phyloP scores from a whole-genome alignment of 2,797 vertebrate genomes.

The Chelmon rostratus region DNA sequence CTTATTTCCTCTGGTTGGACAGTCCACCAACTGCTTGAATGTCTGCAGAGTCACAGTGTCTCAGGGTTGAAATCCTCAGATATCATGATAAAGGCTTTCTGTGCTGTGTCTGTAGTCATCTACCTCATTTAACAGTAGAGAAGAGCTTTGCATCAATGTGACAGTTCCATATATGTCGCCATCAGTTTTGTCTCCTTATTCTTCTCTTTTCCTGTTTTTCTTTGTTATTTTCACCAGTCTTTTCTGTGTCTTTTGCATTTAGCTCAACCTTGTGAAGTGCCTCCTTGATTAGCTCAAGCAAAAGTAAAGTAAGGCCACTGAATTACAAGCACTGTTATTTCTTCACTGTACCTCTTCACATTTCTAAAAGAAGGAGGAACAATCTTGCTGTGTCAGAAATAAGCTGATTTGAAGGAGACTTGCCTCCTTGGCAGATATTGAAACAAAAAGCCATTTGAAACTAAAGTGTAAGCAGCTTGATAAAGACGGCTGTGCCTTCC shows the following conservation, averaged over 20 bases:
- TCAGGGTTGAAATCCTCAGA: background rate
- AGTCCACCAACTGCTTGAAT: background rate
- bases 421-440: background rate
- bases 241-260: background rate
- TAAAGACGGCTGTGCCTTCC: background rate
- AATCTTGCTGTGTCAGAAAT: background rate
- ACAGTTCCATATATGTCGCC: background rate
- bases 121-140: conserved; percentile 2
- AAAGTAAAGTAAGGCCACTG: background rate
- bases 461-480: background rate
- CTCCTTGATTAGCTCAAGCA: background rate
- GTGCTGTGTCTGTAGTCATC: background rate
- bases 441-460: background rate
- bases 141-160: conserved; percentile 11
- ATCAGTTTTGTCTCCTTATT: background rate
- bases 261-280: background rate
- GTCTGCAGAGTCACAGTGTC: background rate
- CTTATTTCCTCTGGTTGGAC: background rate
- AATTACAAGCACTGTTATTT: background rate
- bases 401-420: background rate
- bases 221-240: background rate
- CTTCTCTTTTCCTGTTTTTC: background rate
- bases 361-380: background rate
- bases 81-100: background rate
- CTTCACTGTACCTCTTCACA: background rate